Evolutionary conservation across 1,140 invertebrate species (phyloP).

Genomic region (Drosophila hydei): DNA sequence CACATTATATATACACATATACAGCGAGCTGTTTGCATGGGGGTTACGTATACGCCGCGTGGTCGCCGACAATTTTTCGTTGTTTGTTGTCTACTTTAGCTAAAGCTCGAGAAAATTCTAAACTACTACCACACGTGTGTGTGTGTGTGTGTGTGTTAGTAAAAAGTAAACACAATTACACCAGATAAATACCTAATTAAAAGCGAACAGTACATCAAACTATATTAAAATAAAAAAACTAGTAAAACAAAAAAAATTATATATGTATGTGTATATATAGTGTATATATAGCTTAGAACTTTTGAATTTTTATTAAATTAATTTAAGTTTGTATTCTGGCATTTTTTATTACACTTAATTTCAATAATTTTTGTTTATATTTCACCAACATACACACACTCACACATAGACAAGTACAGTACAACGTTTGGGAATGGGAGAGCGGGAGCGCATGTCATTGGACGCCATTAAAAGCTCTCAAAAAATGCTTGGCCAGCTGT

Average conservation of each 20-base stretch:
- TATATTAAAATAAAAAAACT: background rate
- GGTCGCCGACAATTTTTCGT: conserved; percentile 49
- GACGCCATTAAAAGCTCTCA: conserved; percentile 63
- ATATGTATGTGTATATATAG: no score
- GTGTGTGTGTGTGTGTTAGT: conserved; percentile 1
- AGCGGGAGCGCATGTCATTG: conserved; percentile 24
- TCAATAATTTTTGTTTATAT: conserved; percentile 70
- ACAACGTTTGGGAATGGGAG: background rate
- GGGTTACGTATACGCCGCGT: conserved; percentile 78
- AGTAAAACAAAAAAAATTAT: background rate
- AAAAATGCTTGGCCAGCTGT: conserved; percentile 61
- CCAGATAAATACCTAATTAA: background rate
- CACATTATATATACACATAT: background rate
- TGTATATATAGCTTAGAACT: no score
- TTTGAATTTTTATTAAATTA: no score
- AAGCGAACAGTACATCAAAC: no score
- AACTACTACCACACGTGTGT: conserved; percentile 20
- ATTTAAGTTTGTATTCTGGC: no score
- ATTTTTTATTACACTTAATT: conserved; percentile 30
- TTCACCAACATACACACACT: conserved; percentile 26
- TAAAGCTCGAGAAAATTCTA: conserved; percentile 54
- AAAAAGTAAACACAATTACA: conserved; percentile 10
- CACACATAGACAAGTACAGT: background rate
- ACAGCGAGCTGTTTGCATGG: conserved; percentile 39
- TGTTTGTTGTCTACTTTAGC: conserved; percentile 19